Percentiles rank a stretch among this genome's conserved stretches.
Evolutionary conservation across 2,888 invertebrate species (phyloP).

Genomic region (Drosophila sordidula): DNA sequence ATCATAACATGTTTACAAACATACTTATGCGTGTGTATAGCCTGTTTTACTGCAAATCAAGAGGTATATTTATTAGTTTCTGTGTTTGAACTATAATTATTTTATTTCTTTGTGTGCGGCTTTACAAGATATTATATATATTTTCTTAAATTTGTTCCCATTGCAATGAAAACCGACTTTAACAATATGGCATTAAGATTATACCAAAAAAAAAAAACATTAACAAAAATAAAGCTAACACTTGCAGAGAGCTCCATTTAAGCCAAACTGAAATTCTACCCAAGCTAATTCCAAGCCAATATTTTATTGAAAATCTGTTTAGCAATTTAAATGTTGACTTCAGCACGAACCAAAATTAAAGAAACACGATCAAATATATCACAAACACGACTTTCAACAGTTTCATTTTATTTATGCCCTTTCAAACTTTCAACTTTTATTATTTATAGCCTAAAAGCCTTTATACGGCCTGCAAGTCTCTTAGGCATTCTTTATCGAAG

Average conservation of each 20-base stretch:
- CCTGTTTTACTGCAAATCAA: slow-evolving; percentile 47
- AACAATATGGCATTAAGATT: slow-evolving; percentile 24
- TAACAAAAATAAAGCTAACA: slow-evolving; percentile 2
- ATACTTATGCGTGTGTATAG: slow-evolving; percentile 28
- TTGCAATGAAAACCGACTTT: slow-evolving; percentile 63
- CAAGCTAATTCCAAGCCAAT: too few relatives aligned
- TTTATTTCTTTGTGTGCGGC: slow-evolving; percentile 33
- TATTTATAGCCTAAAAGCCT: too few relatives aligned
- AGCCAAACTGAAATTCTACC: not conserved
- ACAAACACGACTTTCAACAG: not conserved
- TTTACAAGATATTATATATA: slow-evolving; percentile 38
- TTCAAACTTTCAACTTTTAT: too few relatives aligned
- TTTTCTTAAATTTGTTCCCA: slow-evolving; percentile 51
- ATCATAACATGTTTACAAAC: slow-evolving; percentile 28
- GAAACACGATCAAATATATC: not conserved
- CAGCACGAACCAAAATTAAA: too few relatives aligned
- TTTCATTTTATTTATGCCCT: too few relatives aligned
- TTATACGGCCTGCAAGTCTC: too few relatives aligned
- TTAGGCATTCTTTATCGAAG: too few relatives aligned
- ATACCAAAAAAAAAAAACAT: slow-evolving; percentile 1
- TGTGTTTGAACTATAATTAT: slow-evolving; percentile 47
- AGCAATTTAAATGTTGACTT: not conserved
- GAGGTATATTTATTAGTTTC: slow-evolving; percentile 42
- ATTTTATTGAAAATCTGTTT: too few relatives aligned
- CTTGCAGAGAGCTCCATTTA: not conserved